These are phyloP conservation scores for Ctenoplectra terminalis DNA, from an alignment of 1,140 invertebrate species.

Conservation along the genomic window DNA sequence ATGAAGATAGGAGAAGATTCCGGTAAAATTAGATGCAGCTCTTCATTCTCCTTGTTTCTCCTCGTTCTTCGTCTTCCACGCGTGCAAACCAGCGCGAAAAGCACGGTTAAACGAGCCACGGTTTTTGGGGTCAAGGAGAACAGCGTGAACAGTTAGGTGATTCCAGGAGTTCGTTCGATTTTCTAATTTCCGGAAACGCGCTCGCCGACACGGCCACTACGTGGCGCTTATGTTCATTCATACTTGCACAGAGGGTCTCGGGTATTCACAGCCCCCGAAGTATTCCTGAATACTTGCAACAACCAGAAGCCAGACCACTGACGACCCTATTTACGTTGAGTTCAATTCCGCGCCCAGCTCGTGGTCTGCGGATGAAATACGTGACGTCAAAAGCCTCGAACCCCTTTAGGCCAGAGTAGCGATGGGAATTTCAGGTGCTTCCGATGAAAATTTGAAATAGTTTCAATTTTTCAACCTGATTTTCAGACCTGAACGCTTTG, in stretches of 20 bases:
- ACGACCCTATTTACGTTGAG: constrained; percentile 34
- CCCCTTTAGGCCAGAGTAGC: not conserved
- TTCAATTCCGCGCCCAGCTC: not conserved
- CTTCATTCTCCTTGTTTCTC: not conserved
- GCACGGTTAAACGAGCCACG: not conserved
- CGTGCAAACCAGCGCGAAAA: not conserved
- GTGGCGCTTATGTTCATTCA: not conserved
- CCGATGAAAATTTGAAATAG: not conserved
- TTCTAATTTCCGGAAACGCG: constrained; percentile 57
- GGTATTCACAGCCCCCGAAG: not conserved
- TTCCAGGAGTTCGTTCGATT: constrained; percentile 38
- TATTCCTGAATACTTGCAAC: constrained; percentile 15
- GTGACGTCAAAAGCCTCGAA: constrained; percentile 16
- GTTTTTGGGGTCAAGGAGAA: constrained; percentile 39
- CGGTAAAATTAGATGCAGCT: not conserved
- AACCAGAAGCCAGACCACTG: constrained; percentile 6
- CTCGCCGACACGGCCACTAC: not conserved
- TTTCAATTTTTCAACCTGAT: constrained; percentile 6
- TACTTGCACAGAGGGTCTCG: not conserved
- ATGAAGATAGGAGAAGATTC: not conserved
- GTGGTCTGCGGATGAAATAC: constrained; percentile 9
- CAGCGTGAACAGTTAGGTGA: not conserved
- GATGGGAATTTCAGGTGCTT: not conserved
- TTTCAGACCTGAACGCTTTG: not conserved
- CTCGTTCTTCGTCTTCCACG: not conserved